Conservation (phyloP, 2,797 vertebrate genomes). For the Ficedula albicollis region DNA sequence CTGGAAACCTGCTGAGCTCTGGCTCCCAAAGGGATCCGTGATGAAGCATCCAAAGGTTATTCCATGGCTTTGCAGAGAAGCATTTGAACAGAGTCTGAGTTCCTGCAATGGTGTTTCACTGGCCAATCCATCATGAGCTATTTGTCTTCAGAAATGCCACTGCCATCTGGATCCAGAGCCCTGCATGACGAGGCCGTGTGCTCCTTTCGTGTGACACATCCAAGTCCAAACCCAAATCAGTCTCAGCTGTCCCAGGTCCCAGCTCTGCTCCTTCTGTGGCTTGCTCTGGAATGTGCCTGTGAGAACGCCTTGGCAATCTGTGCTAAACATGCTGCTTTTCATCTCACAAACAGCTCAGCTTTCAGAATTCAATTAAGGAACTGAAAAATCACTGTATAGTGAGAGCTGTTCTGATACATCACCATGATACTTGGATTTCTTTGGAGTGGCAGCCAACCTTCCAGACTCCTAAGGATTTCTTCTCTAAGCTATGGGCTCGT, state of each 20-base stretch:
- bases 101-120: not conserved
- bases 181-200: not conserved
- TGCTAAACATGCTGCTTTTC: constrained; percentile 13
- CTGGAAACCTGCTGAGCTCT: not conserved
- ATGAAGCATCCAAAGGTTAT: not conserved
- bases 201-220: not conserved
- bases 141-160: not conserved
- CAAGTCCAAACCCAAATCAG: not conserved
- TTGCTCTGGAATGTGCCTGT: not conserved
- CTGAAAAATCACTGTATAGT: not conserved
- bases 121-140: not conserved
- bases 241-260: constrained; percentile 42
- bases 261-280: not conserved
- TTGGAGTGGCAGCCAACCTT: constrained; percentile 12
- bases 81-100: not conserved
- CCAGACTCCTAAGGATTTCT: not conserved
- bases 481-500: not conserved
- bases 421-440: not conserved
- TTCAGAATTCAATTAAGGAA: constrained; percentile 32
- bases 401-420: not conserved
- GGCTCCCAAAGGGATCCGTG: not conserved
- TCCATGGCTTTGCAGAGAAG: not conserved
- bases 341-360: constrained; percentile 30
- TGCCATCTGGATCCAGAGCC: not conserved
- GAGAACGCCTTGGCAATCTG: constrained; percentile 8